phyloP scores from a whole-genome alignment of 2,797 vertebrate genomes.

The Falco berigora region DNA sequence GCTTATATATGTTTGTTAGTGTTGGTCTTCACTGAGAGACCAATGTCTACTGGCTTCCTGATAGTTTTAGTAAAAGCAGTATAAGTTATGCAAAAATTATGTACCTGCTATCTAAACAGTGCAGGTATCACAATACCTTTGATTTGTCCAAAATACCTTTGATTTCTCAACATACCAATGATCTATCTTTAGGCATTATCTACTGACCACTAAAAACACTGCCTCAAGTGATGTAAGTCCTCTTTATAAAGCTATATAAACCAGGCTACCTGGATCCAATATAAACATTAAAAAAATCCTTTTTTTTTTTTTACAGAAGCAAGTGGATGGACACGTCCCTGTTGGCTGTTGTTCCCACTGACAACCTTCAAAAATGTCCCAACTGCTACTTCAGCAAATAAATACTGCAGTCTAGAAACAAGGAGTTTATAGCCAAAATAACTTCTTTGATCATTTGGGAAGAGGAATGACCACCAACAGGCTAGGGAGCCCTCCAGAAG shows the following conservation, averaged over 20 bases:
- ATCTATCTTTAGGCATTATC: neutral
- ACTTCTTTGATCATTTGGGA: neutral
- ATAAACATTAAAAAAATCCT: neutral
- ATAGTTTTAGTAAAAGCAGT: neutral
- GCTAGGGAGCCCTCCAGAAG: neutral
- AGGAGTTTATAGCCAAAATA: neutral
- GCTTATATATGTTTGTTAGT: neutral
- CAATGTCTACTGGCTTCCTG: neutral
- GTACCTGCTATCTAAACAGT: neutral
- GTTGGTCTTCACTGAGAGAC: neutral
- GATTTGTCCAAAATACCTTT: neutral
- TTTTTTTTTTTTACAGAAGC: neutral
- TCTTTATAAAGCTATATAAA: neutral
- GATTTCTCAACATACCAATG: neutral
- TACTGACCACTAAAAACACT: neutral
- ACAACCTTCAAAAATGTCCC: neutral
- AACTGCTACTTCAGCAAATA: neutral
- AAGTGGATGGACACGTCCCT: neutral
- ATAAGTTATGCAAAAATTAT: neutral
- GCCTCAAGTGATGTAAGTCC: neutral
- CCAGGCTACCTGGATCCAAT: neutral
- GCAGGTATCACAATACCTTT: neutral
- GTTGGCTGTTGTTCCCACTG: neutral
- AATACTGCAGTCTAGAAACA: neutral
- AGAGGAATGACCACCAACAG: neutral